Conservation (phyloP, 2,888 invertebrate species). For the Agrilus mali region DNA sequence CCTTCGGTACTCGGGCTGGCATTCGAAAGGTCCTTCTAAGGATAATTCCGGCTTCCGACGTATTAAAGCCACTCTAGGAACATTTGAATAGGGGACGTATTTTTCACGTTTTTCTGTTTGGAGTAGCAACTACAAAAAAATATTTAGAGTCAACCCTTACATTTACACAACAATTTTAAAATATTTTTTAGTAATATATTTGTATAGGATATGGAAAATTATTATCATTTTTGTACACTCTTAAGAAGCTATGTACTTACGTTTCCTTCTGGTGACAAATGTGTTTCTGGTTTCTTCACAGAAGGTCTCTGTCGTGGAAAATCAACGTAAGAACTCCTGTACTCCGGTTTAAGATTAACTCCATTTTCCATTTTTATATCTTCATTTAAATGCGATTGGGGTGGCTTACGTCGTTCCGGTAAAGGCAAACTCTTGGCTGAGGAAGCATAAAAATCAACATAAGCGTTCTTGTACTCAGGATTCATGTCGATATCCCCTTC, state of each 20-base stretch:
- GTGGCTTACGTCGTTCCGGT: constrained; percentile 14
- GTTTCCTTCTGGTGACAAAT: constrained; percentile 22
- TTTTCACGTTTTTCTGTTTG: constrained; percentile 23
- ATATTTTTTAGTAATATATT: too few species aligned
- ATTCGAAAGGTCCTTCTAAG: constrained; percentile 26
- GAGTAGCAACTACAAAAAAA: constrained; percentile 20
- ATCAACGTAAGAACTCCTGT: constrained; percentile 30
- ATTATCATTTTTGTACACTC: too few species aligned
- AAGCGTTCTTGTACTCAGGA: constrained; percentile 33
- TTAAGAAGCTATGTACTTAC: too few species aligned
- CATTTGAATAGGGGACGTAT: constrained; percentile 14
- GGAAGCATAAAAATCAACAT: constrained; percentile 20
- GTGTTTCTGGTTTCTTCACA: constrained; percentile 27
- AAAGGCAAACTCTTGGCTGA: constrained; percentile 10
- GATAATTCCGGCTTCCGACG: constrained; percentile 21
- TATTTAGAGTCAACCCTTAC: not conserved
- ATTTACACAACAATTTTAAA: too few species aligned
- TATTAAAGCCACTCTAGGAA: constrained; percentile 7
- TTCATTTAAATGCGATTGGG: constrained; percentile 8
- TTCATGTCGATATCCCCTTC: constrained; percentile 31
- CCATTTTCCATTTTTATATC: constrained; percentile 20
- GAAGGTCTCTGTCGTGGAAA: constrained; percentile 36
- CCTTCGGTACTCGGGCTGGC: constrained; percentile 37
- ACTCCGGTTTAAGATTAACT: constrained; percentile 24
- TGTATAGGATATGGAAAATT: too few species aligned